These are phyloP conservation scores for Poecilia picta DNA, from an alignment of 2,797 vertebrate species.

Conservation along the genomic window DNA sequence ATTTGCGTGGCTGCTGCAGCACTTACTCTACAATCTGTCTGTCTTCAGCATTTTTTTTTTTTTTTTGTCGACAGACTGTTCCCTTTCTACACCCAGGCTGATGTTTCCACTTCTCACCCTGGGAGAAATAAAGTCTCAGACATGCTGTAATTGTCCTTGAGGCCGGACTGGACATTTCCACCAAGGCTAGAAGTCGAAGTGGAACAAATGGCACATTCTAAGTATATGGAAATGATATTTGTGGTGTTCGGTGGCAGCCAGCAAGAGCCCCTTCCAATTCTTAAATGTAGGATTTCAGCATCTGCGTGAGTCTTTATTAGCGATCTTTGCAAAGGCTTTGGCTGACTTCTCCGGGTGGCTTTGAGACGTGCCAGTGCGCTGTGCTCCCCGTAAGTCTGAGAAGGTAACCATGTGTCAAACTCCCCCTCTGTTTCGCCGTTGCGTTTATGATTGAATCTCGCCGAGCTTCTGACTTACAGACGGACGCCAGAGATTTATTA, in stretches of 20 bases:
- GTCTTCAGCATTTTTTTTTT: constrained; percentile 40
- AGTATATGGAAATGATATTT: constrained; percentile 79
- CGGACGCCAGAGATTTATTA: constrained; percentile 61
- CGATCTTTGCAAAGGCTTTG: constrained; percentile 66
- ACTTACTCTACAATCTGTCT: constrained; percentile 34
- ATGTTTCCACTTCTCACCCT: constrained; percentile 66
- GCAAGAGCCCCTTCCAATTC: constrained; percentile 63
- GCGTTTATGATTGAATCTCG: constrained; percentile 62
- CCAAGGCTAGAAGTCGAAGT: constrained; percentile 74
- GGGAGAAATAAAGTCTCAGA: constrained; percentile 79
- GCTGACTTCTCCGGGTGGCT: constrained; percentile 42
- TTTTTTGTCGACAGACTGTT: constrained; percentile 47
- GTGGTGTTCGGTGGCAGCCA: constrained; percentile 67
- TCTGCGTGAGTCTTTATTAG: constrained; percentile 75
- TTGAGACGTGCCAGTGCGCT: constrained; percentile 53
- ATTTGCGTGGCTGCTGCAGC: constrained; percentile 50
- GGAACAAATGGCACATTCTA: constrained; percentile 80
- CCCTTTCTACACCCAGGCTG: constrained; percentile 59
- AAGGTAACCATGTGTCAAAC: constrained; percentile 57
- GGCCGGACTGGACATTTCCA: constrained; percentile 78
- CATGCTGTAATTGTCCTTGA: constrained; percentile 81
- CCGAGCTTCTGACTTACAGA: constrained; percentile 63
- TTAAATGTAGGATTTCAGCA: constrained; percentile 68
- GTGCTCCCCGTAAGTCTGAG: constrained; percentile 52
- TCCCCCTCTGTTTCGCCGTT: constrained; percentile 35